A percentile compares a stretch with the other conserved stretches of the same genome.
phyloP scores from a whole-genome alignment of 2,888 invertebrate genomes.

The Latrodectus elegans region DNA sequence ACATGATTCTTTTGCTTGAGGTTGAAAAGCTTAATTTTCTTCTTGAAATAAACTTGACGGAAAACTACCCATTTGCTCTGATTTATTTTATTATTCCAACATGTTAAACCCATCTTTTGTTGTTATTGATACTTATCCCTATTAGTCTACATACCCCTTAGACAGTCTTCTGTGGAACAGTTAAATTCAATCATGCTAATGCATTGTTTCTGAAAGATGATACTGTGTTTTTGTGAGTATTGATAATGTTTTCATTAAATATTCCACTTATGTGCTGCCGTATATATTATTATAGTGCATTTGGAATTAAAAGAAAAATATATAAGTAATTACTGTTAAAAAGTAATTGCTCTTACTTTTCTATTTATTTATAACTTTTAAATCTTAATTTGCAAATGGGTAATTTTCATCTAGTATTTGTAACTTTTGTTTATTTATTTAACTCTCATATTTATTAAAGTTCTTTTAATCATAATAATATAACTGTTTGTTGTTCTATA shows the following conservation, averaged over 20 bases:
- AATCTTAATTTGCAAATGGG: too few species aligned
- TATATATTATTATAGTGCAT: too few species aligned
- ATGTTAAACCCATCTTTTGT: constrained; percentile 27
- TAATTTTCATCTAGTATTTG: too few species aligned
- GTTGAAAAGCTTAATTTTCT: constrained; percentile 38
- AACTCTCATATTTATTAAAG: too few species aligned
- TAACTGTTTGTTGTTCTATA: too few species aligned
- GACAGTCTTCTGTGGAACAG: constrained; percentile 26
- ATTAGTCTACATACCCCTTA: constrained; percentile 19
- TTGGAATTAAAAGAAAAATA: too few species aligned
- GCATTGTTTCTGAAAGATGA: constrained; percentile 29
- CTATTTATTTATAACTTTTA: too few species aligned
- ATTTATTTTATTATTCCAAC: constrained; percentile 36
- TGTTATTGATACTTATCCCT: constrained; percentile 37
- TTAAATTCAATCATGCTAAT: constrained; percentile 35
- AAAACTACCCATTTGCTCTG: constrained; percentile 31
- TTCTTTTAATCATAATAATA: too few species aligned
- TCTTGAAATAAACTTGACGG: constrained; percentile 41
- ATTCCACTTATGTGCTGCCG: background rate
- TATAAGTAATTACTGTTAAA: too few species aligned
- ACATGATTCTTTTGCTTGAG: constrained; percentile 28
- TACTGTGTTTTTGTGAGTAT: constrained; percentile 34
- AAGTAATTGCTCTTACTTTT: too few species aligned
- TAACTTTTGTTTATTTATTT: too few species aligned
- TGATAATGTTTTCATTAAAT: background rate